Base-by-base conservation (phyloP, 2,888 invertebrate genomes). In the Exephanes ischioxanthus region DNA sequence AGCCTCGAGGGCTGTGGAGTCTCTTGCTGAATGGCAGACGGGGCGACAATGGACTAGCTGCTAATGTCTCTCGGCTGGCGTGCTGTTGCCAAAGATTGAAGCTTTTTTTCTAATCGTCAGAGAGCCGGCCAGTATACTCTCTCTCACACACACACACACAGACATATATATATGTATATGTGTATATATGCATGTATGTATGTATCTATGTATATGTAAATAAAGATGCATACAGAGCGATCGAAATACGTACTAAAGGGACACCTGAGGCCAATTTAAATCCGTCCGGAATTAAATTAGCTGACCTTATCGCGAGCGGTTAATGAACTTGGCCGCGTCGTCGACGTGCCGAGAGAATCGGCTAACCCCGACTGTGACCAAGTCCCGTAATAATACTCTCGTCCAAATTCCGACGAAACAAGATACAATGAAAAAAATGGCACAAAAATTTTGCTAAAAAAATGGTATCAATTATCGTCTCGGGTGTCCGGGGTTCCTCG, bases 271-370 rank as follows among this genome's bases (percentile, higher is more conserved):
- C 85, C 82, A 79, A 87, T 87, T 82, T 88, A 88, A 88, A 85
- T 88, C 87, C 80, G 85, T 83, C 83, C 84, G 80, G 80, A 85
- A 84, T 86, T 82, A 84, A 88, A 88, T 87, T 88, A 87, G 86
- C 83, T 88, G 86, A 88, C 87, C 84, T 87, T 87, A 88, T 87
- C 82, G 87, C 41, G 68, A 81, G 51, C 81, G 88, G 88, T 87
- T 87, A 88, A 88, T 83, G 88, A 88, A 88, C 88, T 88, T 86
- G 86, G 77, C 76, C 83, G 79, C 80, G 63, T 70, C 79, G 30
- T 63, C 37, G 70, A 81, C 73, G 76, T 58, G 77, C 67, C 53
- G 41, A 71, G 45, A 77, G 58, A 66, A 61, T 72, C 75, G 72
- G 30, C 19, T 55, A 73, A 37, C 45, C 77, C 45, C 61, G 72